Evolutionary conservation across 1,140 invertebrate species (phyloP), one percentile per base, ranked within the genome.

Genomic region (Oryctes rhinoceros): DNA sequence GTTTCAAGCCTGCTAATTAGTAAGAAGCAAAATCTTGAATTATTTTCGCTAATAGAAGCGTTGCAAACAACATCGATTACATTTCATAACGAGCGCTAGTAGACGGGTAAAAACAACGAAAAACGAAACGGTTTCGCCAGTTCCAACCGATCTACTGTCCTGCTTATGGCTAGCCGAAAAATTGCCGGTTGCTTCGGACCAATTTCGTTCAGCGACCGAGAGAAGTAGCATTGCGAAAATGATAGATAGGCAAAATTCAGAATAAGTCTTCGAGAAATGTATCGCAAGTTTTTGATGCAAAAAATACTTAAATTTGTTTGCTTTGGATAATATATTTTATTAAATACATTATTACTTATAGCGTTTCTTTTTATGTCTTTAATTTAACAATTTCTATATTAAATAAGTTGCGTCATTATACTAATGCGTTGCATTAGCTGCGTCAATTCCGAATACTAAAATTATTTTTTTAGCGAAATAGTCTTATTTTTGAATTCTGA

Each of bases 151-250:
- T 59, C 53, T 59, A 59, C 53, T 59, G 53, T 59, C 53, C 53
- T 59, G 53, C 39, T 59, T 59, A n/a, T 59, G 53, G 15, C 18
- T n/a, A n/a, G 53, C 53, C 53, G 18, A 59, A 59, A 53, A 59
- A 59, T 7, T 18, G 15, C 53, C 13, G n/a, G 49, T 53, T 15
- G n/a, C 13, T n/a, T 13, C 49, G n/a, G 13, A 15, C 53, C 53
- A 18, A n/a, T 15, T 59, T 18, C 53, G 20, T 59, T 44, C 39
- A 18, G 18, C 15, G 13, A 7, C n/a, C 53, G 53, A n/a, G 49
- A 53, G n/a, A 59, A 59, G 53, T 18, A 59, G 39, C 15, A 6
- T 59, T 6, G 18, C 18, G 3, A 59, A 53, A 6, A 59, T 18
- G 53, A 59, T 59, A 59, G n/a, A 59, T n/a, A 59, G 53, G 18